Evolutionary conservation across 2,797 vertebrate species (phyloP).

Genomic region (Phrynocephalus vlangalii): DNA sequence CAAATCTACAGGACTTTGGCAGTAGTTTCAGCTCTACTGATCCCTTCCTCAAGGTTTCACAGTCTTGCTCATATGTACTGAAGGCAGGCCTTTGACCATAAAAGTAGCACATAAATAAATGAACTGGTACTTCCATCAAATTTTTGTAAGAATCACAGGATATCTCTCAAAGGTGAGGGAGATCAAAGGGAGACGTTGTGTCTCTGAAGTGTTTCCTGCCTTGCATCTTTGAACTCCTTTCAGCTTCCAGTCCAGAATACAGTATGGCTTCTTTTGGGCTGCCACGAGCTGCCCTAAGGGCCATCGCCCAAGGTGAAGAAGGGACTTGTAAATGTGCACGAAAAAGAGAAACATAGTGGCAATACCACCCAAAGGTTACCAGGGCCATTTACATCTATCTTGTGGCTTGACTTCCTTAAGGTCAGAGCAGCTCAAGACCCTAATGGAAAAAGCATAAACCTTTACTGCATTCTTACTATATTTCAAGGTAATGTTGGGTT

Average conservation of each 20-base stretch:
- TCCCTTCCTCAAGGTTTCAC: background rate
- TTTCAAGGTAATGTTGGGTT: background rate
- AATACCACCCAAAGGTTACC: constrained; percentile 2
- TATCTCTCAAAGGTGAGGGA: constrained; percentile 28
- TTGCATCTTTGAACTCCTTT: constrained; percentile 30
- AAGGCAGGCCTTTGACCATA: constrained; percentile 26
- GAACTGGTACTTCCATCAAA: constrained; percentile 24
- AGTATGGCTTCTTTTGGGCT: background rate
- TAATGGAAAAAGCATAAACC: background rate
- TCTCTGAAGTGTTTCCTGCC: constrained; percentile 16
- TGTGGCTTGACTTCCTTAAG: background rate
- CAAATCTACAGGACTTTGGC: background rate
- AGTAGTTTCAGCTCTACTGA: background rate
- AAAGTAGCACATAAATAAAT: constrained; percentile 49
- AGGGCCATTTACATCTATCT: background rate
- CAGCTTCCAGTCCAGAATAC: background rate
- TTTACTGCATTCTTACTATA: background rate
- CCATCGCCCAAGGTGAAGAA: background rate
- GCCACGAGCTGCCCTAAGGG: constrained; percentile 2
- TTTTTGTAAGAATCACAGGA: constrained; percentile 34
- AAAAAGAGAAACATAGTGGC: background rate
- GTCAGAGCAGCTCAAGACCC: background rate
- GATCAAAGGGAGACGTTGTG: constrained; percentile 35
- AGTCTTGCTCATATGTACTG: constrained; percentile 17
- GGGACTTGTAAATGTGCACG: background rate